phyloP scores from a whole-genome alignment of 1,140 invertebrate genomes.

The Leptoteleia sp. region DNA sequence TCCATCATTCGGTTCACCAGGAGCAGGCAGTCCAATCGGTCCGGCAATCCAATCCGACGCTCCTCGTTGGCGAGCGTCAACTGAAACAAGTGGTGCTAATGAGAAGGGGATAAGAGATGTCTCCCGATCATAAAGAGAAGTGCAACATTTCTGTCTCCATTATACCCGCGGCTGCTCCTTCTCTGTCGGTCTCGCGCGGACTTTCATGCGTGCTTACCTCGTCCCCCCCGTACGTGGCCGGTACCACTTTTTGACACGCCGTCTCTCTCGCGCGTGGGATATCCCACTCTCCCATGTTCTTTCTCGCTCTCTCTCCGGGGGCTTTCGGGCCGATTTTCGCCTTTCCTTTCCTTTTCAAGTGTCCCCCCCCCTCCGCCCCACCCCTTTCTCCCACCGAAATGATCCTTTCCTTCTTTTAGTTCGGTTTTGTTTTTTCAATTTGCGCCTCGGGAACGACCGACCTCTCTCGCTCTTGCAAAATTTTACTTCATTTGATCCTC shows the following conservation, averaged over 20 bases:
- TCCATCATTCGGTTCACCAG: slow-evolving; percentile 25
- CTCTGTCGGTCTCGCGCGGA: slow-evolving; percentile 25
- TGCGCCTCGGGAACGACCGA: slow-evolving; percentile 24
- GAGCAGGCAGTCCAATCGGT: too few species aligned
- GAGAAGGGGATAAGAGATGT: slow-evolving; percentile 74
- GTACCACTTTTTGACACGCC: slow-evolving; percentile 10
- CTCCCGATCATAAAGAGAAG: slow-evolving; percentile 70
- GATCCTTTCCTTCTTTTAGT: slow-evolving; percentile 7
- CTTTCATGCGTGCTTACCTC: slow-evolving; percentile 35
- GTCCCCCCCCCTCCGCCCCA: too few species aligned
- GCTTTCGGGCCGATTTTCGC: too few species aligned
- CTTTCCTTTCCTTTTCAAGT: background rate
- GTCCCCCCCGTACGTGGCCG: background rate
- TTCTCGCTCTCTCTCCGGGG: too few species aligned
- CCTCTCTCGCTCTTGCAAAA: slow-evolving; percentile 40
- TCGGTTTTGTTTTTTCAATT: slow-evolving; percentile 24
- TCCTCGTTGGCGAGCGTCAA: slow-evolving; percentile 74
- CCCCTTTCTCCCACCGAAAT: too few species aligned
- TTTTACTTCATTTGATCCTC: slow-evolving; percentile 4
- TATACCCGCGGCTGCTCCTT: slow-evolving; percentile 16
- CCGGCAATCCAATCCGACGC: slow-evolving; percentile 56
- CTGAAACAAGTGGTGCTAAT: slow-evolving; percentile 72
- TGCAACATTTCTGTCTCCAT: slow-evolving; percentile 48
- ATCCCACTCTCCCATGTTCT: too few species aligned
- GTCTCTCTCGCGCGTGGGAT: background rate